phyloP scores from a whole-genome alignment of 1,140 invertebrate species.

The Melanaphis sacchari region DNA sequence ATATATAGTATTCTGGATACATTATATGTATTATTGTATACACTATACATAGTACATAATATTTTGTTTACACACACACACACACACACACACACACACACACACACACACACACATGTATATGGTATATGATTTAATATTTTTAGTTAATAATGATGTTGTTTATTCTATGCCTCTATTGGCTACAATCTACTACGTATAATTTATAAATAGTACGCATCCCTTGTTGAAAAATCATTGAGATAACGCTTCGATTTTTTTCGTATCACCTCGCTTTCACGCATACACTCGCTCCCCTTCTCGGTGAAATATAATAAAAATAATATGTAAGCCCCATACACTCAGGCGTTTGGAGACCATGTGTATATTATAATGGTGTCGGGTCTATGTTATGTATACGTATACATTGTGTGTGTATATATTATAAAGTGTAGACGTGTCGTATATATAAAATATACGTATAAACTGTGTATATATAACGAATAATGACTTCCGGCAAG shows the following conservation, averaged over 20 bases:
- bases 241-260: neutral
- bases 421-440: neutral
- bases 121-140: neutral
- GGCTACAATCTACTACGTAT: no score
- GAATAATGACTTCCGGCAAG: constrained; percentile 31
- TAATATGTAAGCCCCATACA: neutral
- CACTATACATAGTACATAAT: neutral
- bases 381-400: neutral
- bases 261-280: neutral
- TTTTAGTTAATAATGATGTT: neutral
- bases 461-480: neutral
- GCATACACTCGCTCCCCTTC: neutral
- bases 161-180: neutral
- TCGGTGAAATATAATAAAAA: neutral
- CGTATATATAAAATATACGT: neutral
- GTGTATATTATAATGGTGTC: neutral
- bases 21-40: neutral
- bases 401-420: neutral
- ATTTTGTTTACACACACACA: neutral
- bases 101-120: no score
- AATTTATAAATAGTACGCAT: neutral
- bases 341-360: neutral
- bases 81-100: no score
- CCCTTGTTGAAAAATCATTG: neutral
- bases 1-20: neutral